Conservation (phyloP, 2,888 invertebrate genomes). For the Drosophila falleni region DNA sequence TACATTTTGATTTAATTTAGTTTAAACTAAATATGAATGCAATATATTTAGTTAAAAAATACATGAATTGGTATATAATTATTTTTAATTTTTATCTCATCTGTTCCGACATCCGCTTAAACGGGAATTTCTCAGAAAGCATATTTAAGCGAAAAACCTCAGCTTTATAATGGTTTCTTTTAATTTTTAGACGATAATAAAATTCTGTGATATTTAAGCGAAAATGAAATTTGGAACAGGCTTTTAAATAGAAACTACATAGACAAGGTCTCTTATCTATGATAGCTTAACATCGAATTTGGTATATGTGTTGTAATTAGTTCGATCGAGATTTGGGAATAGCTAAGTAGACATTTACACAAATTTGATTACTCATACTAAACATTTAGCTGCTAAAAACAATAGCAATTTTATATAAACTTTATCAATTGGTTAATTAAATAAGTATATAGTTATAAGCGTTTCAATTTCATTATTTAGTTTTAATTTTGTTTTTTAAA, state of each 20-base stretch:
- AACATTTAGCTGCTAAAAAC: conserved; percentile 62
- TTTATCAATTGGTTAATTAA: conserved; percentile 45
- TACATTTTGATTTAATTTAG: conserved; percentile 77
- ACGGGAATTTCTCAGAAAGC: neutral
- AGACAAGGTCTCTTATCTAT: conserved; percentile 24
- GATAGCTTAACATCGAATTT: conserved; percentile 34
- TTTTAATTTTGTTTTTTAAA: conserved; percentile 8
- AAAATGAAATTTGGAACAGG: neutral
- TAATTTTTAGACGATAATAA: neutral
- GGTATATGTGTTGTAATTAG: conserved; percentile 12
- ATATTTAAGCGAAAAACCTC: neutral
- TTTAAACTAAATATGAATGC: conserved; percentile 65
- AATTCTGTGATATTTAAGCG: neutral
- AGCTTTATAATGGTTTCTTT: neutral
- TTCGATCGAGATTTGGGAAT: conserved; percentile 34
- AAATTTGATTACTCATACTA: conserved; percentile 46
- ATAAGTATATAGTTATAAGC: conserved; percentile 65
- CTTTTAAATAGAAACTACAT: conserved; percentile 42
- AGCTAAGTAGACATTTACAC: conserved; percentile 55
- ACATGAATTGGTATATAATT: conserved; percentile 31
- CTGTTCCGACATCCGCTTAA: neutral
- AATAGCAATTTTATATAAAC: conserved; percentile 19
- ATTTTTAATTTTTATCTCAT: neutral
- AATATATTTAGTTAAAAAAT: conserved; percentile 46
- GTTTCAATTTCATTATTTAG: conserved; percentile 71